Evolutionary conservation across 37 sponge, comb jelly and placozoan genomes (phyloP).

Genomic region (Lycopodina hypogea): DNA sequence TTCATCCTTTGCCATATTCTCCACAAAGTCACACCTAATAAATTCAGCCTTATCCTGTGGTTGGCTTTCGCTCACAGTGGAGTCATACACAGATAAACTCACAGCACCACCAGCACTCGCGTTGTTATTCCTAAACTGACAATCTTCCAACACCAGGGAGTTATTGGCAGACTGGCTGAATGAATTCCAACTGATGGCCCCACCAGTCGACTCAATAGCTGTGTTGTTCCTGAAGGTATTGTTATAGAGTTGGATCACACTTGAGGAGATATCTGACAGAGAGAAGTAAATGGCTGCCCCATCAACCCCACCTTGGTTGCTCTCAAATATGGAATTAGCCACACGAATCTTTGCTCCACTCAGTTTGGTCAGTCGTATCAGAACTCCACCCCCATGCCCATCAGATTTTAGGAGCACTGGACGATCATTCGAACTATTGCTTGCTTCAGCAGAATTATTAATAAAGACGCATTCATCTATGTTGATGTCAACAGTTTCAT

Average conservation of each 20-base stretch:
- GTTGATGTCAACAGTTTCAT: not conserved
- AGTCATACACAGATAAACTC: slow-evolving; percentile 64
- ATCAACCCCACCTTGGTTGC: slow-evolving; percentile 61
- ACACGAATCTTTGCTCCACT: slow-evolving; percentile 26
- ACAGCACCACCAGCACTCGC: slow-evolving; percentile 74
- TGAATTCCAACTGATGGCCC: slow-evolving; percentile 62
- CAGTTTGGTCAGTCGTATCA: slow-evolving; percentile 33
- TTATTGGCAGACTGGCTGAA: slow-evolving; percentile 52
- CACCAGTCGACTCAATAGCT: slow-evolving; percentile 54
- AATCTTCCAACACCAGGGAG: slow-evolving; percentile 27
- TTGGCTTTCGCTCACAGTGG: slow-evolving; percentile 12
- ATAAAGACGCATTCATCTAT: slow-evolving; percentile 54
- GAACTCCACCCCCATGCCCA: slow-evolving; percentile 71
- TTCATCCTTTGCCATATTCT: slow-evolving; percentile 57
- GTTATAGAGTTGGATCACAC: slow-evolving; percentile 19
- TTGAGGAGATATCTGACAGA: slow-evolving; percentile 36
- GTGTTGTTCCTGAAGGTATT: slow-evolving; percentile 33
- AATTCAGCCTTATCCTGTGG: slow-evolving; percentile 42
- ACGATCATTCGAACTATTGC: slow-evolving; percentile 26
- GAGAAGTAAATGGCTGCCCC: slow-evolving; percentile 71
- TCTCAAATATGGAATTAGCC: slow-evolving; percentile 18
- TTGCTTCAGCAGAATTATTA: slow-evolving; percentile 34
- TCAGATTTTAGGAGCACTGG: slow-evolving; percentile 65
- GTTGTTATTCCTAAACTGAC: slow-evolving; percentile 42
- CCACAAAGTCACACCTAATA: slow-evolving; percentile 32